Evolutionary conservation across 2,113 vertebrate species (phyloP), one percentile per base, ranked within the genome.

Genomic region (Pontoporia blainvillei): DNA sequence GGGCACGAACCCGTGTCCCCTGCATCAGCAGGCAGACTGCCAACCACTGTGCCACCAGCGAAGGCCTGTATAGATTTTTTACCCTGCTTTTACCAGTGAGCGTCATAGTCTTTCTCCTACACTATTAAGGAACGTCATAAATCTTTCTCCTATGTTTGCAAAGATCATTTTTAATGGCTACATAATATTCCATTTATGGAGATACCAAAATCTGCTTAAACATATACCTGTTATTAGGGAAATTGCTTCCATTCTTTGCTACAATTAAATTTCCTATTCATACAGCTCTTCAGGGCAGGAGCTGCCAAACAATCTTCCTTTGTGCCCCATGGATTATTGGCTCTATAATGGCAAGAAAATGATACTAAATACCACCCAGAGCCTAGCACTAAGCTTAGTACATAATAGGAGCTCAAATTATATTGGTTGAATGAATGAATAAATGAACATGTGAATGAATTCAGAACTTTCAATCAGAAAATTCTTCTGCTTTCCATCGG

Each of bases 91-190:
- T 94, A n/a, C 39, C n/a, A 93, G 41, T 13, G 7, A 87, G 10
- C 3, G 90, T 64, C 12, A 54, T 36, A 82, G 57, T 67, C 52
- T 66, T 34, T 96, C 46, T 81, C 21, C 27, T 59, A 27, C 2
- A n/a, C 67, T 52, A 41, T 91, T 66, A 91, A 75, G 44, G 54
- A 75, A 34, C n/a, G 61, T 57, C 61, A 78, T 46, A 18, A 90
- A 31, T 84, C 31, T 52, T 82, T 72, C 46, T 87, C 66, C 23
- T 89, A 39, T 67, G 61, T 10, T 61, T 76, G 41, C 57, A 90
- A 86, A 41, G 25, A 59, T 71, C 12, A 52, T 39, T 96, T 97
- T 92, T 88, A 94, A 97, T 52, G 21, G 57, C 5, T 94, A 71
- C 7, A 46, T 88, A 96, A 90, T 75, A 96, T 62, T 89, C 73